Base-by-base conservation (phyloP, 1,140 invertebrate species). In the Monomorium pharaonis region DNA sequence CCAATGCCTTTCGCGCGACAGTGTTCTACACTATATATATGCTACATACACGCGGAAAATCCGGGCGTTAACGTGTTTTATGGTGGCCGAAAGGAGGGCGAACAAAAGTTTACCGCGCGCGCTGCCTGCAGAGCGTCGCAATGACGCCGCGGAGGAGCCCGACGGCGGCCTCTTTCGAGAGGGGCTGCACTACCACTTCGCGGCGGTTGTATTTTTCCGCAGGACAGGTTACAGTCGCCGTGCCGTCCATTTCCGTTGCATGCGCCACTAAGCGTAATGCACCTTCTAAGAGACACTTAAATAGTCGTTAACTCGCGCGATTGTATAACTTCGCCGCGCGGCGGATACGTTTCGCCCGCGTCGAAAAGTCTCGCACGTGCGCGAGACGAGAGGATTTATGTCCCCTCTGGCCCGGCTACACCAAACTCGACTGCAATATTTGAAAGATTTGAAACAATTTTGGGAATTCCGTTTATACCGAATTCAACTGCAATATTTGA, bases 21-120 rank as follows among this genome's bases (percentile, higher is more conserved):
- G 21, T 44, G 58, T 78, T 77, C 75, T 63, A 37, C 14, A 12
- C 49, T 81, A 12, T 44, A 24, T 18, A 4, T 37, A 54, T 16
- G 9, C 49, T 33, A 58, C 33, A 30, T 42, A 81, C 60, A 44
- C 63, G 85, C 60, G 63, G 56, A 84, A 88, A 88, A 86, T 65
- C 60, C 37, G 67, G 27, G 75, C 76, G 69, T 88, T 88, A 75
- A 84, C 76, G 56, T 75, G 77, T 84, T 89, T 89, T 89, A 89
- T 89, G 76, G 51, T 70, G 78, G 86, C 85, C 88, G 54, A 84
- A 84, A 89, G 78, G 84, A 89, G 74, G 51, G 62, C 86, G 86
- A 86, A 80, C 83, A 47, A 76, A 89, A 89, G 86, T 88, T 89
- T 83, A 54, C 18, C 56, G 60, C 56, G 54, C 56, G 54, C 58